A percentile compares a stretch with the other conserved stretches of the same genome.
phyloP scores from a whole-genome alignment of 2,888 invertebrate genomes.

The Phortica magna region DNA sequence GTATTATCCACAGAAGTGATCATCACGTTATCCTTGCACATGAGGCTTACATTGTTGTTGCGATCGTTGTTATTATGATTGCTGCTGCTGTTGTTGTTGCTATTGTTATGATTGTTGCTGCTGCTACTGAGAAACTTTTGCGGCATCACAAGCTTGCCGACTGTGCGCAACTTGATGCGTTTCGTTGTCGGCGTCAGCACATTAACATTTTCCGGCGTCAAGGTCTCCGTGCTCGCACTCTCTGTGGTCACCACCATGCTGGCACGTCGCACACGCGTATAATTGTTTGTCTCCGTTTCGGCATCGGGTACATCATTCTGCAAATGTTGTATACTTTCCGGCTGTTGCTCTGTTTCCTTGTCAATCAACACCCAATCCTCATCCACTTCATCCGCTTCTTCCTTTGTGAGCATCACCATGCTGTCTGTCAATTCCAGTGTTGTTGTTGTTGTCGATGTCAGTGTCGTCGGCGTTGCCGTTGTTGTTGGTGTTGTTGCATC shows the following conservation, averaged over 20 bases:
- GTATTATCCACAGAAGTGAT: slow-evolving; percentile 4
- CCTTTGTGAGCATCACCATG: slow-evolving; percentile 41
- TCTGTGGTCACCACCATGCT: not conserved
- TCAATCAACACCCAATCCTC: not conserved
- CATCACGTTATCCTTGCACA: slow-evolving; percentile 3
- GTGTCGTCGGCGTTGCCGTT: not conserved
- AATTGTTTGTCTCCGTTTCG: not conserved
- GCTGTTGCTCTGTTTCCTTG: not conserved
- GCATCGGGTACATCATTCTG: not conserved
- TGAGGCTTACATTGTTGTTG: slow-evolving; percentile 27
- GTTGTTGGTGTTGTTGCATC: slow-evolving; percentile 3
- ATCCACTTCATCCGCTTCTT: not conserved
- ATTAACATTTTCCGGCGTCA: slow-evolving; percentile 19
- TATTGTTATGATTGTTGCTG: slow-evolving; percentile 63
- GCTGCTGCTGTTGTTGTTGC: slow-evolving; percentile 52
- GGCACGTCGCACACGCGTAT: not conserved
- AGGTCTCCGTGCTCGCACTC: slow-evolving; percentile 12
- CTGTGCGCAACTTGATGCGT: slow-evolving; percentile 67
- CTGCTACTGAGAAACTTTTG: slow-evolving; percentile 59
- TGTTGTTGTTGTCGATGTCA: not conserved
- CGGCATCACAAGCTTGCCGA: slow-evolving; percentile 75
- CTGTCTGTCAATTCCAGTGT: not conserved
- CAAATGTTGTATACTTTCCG: not conserved
- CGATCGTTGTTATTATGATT: slow-evolving; percentile 39
- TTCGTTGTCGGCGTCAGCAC: slow-evolving; percentile 46